A percentile compares a stretch with the other conserved stretches of the same genome.
Evolutionary conservation across 1,140 invertebrate genomes (phyloP).

Genomic region (Aradophagus sp.): DNA sequence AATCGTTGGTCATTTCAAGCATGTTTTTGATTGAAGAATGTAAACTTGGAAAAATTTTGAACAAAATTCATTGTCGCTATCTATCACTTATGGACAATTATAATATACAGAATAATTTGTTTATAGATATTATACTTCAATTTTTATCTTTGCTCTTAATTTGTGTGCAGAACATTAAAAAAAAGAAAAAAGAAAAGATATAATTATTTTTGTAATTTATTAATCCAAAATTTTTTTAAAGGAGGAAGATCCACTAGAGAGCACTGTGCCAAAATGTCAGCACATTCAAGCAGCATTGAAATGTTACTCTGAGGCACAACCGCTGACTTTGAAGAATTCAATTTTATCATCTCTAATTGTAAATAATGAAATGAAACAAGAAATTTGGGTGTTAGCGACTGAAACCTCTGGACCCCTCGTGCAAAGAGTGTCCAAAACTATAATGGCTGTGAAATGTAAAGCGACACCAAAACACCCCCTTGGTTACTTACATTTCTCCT

Average conservation of each 20-base stretch:
- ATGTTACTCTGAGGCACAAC: slow-evolving; percentile 79
- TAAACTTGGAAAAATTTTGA: too few relatives aligned
- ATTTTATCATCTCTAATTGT: slow-evolving; percentile 80
- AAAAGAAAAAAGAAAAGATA: too few relatives aligned
- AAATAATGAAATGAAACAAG: slow-evolving; percentile 80
- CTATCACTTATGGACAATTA: too few relatives aligned
- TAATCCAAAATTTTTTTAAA: too few relatives aligned
- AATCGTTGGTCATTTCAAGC: too few relatives aligned
- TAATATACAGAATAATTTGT: too few relatives aligned
- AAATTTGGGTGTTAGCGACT: slow-evolving; percentile 79
- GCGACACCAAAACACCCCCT: slow-evolving; percentile 81
- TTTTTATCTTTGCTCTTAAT: too few relatives aligned
- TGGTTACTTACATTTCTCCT: slow-evolving; percentile 84
- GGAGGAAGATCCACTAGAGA: slow-evolving; percentile 67
- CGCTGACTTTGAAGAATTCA: slow-evolving; percentile 80
- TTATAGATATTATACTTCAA: too few relatives aligned
- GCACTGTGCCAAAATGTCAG: slow-evolving; percentile 75
- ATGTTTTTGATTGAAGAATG: too few relatives aligned
- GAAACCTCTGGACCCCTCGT: slow-evolving; percentile 82
- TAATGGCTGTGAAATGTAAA: slow-evolving; percentile 87
- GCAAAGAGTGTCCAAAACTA: slow-evolving; percentile 84
- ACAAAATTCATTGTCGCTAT: too few relatives aligned
- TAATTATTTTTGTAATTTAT: too few relatives aligned
- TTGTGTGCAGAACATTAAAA: too few relatives aligned
- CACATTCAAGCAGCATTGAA: slow-evolving; percentile 83